phyloP scores from a whole-genome alignment of 2,797 vertebrate genomes.

The Danio tinwini region DNA sequence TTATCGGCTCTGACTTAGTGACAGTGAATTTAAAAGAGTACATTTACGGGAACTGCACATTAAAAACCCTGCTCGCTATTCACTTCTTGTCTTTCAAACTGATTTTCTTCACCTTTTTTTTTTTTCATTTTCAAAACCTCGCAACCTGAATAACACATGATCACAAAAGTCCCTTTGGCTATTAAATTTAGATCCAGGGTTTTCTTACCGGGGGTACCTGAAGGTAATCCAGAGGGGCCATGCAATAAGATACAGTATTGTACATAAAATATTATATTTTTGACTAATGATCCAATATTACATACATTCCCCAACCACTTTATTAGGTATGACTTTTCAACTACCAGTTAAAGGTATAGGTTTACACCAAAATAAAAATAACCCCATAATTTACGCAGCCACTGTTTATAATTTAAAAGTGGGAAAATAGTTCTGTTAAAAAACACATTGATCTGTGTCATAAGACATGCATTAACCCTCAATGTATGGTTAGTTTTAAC shows the following conservation, averaged over 20 bases:
- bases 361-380: too few species aligned
- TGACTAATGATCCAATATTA: slow-evolving; percentile 44
- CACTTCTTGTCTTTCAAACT: slow-evolving; percentile 44
- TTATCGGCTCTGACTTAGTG: slow-evolving; percentile 33
- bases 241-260: neutral
- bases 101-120: slow-evolving; percentile 28
- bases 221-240: neutral
- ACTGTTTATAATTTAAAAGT: too few species aligned
- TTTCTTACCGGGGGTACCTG: neutral
- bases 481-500: too few species aligned
- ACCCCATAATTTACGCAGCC: too few species aligned
- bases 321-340: too few species aligned
- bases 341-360: too few species aligned
- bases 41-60: slow-evolving; percentile 36
- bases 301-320: too few species aligned
- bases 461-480: too few species aligned
- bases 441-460: too few species aligned
- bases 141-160: neutral
- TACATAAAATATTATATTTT: neutral
- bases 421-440: too few species aligned
- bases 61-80: slow-evolving; percentile 33
- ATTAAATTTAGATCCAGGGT: neutral
- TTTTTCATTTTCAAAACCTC: slow-evolving; percentile 28
- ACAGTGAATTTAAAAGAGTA: slow-evolving; percentile 40
- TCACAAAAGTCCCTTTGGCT: neutral